Evolutionary conservation across 2,113 vertebrate species (phyloP).

Genomic region (Pycnonotus jocosus): DNA sequence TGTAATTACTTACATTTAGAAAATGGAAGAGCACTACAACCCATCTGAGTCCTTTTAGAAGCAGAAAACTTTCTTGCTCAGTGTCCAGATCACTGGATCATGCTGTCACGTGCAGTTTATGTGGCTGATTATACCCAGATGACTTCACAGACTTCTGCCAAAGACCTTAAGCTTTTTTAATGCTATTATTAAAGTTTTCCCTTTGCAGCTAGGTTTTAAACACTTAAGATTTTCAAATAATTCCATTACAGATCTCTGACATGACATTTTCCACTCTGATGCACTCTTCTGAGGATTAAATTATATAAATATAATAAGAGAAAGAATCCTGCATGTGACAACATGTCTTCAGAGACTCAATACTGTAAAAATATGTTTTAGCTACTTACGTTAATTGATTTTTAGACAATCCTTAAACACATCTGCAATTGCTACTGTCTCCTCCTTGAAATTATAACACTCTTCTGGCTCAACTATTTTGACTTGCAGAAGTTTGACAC

Average conservation of each 20-base stretch:
- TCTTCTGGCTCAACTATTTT: not conserved
- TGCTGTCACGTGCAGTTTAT: not conserved
- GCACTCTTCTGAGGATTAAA: not conserved
- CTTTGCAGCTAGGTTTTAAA: not conserved
- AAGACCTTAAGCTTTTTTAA: not conserved
- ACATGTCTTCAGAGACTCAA: not conserved
- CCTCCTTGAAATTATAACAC: not conserved
- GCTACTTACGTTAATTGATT: not conserved
- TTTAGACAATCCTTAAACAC: not conserved
- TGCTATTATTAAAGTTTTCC: not conserved
- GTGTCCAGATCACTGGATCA: not conserved
- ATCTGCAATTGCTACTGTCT: not conserved
- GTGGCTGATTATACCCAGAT: not conserved
- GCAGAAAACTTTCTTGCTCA: not conserved
- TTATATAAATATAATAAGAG: not conserved
- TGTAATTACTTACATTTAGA: not conserved
- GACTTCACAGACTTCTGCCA: not conserved
- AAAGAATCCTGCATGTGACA: not conserved
- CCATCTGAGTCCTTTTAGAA: not conserved
- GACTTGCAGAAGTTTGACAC: conserved; percentile 14
- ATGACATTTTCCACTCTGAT: not conserved
- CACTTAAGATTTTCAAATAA: not conserved
- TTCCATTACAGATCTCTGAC: not conserved
- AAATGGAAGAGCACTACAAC: not conserved
- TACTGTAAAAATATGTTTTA: not conserved